Evolutionary conservation across 2,888 invertebrate species (phyloP).

Genomic region (Ophioninae sp.): DNA sequence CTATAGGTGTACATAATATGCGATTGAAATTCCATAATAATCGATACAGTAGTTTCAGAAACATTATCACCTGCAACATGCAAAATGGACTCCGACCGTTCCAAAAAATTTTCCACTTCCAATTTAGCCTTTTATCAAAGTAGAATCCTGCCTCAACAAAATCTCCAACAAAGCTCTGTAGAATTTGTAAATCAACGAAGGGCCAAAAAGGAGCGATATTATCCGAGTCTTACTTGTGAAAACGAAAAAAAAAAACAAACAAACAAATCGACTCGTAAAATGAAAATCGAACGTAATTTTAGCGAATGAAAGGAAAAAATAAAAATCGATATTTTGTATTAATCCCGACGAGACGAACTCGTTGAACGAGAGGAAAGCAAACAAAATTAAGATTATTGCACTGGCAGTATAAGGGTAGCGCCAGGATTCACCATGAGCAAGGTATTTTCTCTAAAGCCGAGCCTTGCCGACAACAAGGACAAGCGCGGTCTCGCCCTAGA

Average conservation of each 20-base stretch:
- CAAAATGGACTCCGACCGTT: too few relatives aligned
- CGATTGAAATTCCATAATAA: too few relatives aligned
- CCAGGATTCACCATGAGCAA: slow-evolving; percentile 93
- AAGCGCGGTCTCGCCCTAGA: slow-evolving; percentile 92
- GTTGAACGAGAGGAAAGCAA: slow-evolving; percentile 69
- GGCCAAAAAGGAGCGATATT: neutral
- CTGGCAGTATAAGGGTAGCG: slow-evolving; percentile 88
- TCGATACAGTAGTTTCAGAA: too few relatives aligned
- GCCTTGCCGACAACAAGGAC: slow-evolving; percentile 91
- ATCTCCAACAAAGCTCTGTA: neutral
- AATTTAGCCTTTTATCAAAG: too few relatives aligned
- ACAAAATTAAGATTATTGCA: slow-evolving; percentile 79
- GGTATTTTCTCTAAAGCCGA: slow-evolving; percentile 90
- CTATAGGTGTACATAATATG: too few relatives aligned
- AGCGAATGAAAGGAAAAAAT: neutral
- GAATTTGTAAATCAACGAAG: neutral
- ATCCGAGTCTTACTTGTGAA: neutral
- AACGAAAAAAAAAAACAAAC: neutral
- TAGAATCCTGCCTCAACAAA: neutral
- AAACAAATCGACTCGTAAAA: neutral
- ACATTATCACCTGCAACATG: too few relatives aligned
- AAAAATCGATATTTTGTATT: slow-evolving; percentile 8
- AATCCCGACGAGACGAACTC: slow-evolving; percentile 65
- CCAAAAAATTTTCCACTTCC: too few relatives aligned
- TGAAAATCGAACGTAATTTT: neutral